Evolutionary conservation across 2,888 invertebrate species (phyloP), one percentile per base, ranked within the genome.

Genomic region (Gymnocheta viridis): DNA sequence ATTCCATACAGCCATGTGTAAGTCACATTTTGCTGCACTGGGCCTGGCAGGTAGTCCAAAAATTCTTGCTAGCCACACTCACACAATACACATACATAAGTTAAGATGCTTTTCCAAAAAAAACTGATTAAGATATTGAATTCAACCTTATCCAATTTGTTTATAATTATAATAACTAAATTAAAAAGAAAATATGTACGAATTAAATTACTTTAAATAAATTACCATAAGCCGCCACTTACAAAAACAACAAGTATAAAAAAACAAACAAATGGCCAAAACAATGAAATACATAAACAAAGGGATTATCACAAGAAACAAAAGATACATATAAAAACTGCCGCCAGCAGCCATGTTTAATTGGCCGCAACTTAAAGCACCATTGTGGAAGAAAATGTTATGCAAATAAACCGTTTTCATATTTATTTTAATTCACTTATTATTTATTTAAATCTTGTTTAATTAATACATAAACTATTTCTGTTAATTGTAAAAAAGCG

Each of bases 291-390:
- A 4, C 14, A 9, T 24, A 29, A 56, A 56, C 29, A 41, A 62
- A 27, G 24, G 41, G 17, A 41, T 62, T 62, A 27, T 62, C 24
- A 56, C 38, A 24, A 44, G 17, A 27, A 29, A 44, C 2, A 41
- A 17, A 27, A 41, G 10, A 58, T 7, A 60, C 1, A 7, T 17
- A 17, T 44, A 62, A 47, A 29, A 47, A 27, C 14, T n/a, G 64
- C 62, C 49, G 58, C 49, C 29, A 49, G 17, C 78, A 78, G 35
- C 12, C 41, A 27, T 17, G 44, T 27, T 64, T 44, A 64, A 64
- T 44, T 64, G 62, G 38, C 3, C 9, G n/a, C 10, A 32, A 14
- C 72, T 58, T 41, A 27, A 2, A 54, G 54, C 24, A 17, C 27
- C 10, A 9, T 24, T 38, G 5, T 19, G 38, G 38, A 24, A 54